Conservation (phyloP, 2,797 vertebrate genomes). For the Myotis findleyi region DNA sequence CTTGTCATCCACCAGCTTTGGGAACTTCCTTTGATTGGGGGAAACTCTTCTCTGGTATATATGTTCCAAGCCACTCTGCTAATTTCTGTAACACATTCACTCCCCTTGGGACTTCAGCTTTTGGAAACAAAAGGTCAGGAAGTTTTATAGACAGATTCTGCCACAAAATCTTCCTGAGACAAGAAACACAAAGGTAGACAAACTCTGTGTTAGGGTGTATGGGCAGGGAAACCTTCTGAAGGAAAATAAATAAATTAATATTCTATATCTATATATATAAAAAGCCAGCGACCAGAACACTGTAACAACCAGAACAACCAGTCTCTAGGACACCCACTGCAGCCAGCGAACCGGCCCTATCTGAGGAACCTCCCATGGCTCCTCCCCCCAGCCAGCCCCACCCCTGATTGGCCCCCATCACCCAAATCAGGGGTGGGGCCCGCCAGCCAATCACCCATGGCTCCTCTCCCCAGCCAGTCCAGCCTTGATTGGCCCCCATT, state of each 20-base stretch:
- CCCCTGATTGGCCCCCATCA: no score
- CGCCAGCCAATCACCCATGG: no score
- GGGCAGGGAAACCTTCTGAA: neutral
- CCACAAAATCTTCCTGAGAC: neutral
- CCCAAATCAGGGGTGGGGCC: no score
- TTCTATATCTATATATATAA: neutral
- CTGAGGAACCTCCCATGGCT: no score
- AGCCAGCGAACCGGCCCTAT: accelerated
- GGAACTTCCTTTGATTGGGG: neutral
- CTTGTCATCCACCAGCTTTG: neutral
- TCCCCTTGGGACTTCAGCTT: neutral
- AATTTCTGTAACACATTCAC: neutral
- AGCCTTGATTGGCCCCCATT: no score
- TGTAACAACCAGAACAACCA: no score
- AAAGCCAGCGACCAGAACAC: no score
- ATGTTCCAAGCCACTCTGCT: neutral
- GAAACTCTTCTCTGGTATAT: neutral
- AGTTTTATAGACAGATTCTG: neutral
- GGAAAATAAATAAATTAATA: neutral
- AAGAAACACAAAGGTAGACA: neutral
- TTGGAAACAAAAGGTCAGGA: neutral
- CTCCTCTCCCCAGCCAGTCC: no score
- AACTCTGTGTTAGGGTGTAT: neutral
- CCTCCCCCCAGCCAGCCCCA: no score
- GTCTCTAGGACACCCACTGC: no score